phyloP scores from a whole-genome alignment of 2,888 invertebrate species.

The Argynnis bischoffii region DNA sequence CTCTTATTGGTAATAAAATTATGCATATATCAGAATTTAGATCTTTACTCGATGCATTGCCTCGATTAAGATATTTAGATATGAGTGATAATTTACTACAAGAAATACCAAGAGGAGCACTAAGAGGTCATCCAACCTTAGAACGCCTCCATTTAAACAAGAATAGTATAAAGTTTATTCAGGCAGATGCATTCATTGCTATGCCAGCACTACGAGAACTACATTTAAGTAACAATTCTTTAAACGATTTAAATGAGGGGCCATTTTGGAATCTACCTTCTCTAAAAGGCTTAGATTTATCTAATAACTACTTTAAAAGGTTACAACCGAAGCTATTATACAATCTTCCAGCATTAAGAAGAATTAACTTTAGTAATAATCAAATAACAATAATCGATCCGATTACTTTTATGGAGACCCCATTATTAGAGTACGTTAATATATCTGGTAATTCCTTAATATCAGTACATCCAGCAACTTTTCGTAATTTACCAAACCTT shows the following conservation, averaged over 20 bases:
- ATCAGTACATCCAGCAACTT: constrained; percentile 88
- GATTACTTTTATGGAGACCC: constrained; percentile 87
- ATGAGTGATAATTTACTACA: constrained; percentile 89
- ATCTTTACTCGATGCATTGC: constrained; percentile 89
- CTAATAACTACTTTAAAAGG: constrained; percentile 87
- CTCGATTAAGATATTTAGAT: constrained; percentile 89
- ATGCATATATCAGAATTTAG: constrained; percentile 88
- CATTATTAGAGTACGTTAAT: constrained; percentile 89
- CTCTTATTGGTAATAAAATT: constrained; percentile 89
- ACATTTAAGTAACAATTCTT: constrained; percentile 91
- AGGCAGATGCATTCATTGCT: constrained; percentile 90
- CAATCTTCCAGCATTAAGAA: constrained; percentile 88
- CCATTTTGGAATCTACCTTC: constrained; percentile 93
- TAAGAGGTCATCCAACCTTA: constrained; percentile 90
- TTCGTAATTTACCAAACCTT: constrained; percentile 87
- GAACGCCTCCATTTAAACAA: constrained; percentile 91
- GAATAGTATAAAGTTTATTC: constrained; percentile 88
- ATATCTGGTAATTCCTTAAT: constrained; percentile 89
- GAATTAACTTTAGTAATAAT: constrained; percentile 90
- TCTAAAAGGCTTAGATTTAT: constrained; percentile 91
- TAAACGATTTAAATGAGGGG: constrained; percentile 86
- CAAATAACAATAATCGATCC: constrained; percentile 87
- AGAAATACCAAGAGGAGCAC: constrained; percentile 89
- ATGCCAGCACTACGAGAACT: constrained; percentile 93
- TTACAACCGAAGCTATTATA: constrained; percentile 87